Conservation (phyloP, 2,113 vertebrate genomes). For the Hippoglossus stenolepis region DNA sequence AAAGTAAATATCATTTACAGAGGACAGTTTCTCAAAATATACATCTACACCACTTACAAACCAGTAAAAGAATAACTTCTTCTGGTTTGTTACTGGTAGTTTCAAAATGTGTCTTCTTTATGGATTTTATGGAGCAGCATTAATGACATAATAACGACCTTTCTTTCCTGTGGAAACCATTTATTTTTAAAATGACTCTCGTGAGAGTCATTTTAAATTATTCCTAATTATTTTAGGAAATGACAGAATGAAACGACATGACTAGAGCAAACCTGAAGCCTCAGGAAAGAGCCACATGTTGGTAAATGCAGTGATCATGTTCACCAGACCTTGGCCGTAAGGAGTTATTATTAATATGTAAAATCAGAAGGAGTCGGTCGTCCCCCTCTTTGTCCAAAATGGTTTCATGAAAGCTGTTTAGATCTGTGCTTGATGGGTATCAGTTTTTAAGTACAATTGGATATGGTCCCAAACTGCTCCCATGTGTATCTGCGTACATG, state of each 20-base stretch:
- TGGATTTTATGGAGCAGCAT: too few relatives aligned
- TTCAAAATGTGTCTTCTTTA: too few relatives aligned
- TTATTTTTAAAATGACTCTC: too few relatives aligned
- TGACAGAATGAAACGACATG: neutral
- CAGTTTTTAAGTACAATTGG: conserved; percentile 55
- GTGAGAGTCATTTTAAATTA: too few relatives aligned
- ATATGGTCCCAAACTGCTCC: conserved; percentile 52
- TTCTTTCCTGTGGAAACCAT: too few relatives aligned
- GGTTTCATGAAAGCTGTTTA: conserved; percentile 39
- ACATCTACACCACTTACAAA: too few relatives aligned
- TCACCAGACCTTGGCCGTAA: neutral
- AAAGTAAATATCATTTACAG: too few relatives aligned
- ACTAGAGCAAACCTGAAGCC: neutral
- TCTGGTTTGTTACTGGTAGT: too few relatives aligned
- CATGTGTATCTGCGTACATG: conserved; percentile 28
- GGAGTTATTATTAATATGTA: conserved; percentile 30
- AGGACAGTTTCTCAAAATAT: too few relatives aligned
- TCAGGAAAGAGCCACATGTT: neutral
- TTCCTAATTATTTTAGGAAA: neutral
- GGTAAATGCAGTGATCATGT: neutral
- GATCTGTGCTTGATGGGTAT: conserved; percentile 56
- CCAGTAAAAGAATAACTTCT: too few relatives aligned
- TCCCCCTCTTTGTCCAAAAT: conserved; percentile 45
- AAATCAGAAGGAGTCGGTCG: conserved; percentile 33
- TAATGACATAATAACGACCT: too few relatives aligned